Evolutionary conservation across 1,140 invertebrate genomes (phyloP), one percentile per base, ranked within the genome.

Genomic region (Dinoponera quadriceps): DNA sequence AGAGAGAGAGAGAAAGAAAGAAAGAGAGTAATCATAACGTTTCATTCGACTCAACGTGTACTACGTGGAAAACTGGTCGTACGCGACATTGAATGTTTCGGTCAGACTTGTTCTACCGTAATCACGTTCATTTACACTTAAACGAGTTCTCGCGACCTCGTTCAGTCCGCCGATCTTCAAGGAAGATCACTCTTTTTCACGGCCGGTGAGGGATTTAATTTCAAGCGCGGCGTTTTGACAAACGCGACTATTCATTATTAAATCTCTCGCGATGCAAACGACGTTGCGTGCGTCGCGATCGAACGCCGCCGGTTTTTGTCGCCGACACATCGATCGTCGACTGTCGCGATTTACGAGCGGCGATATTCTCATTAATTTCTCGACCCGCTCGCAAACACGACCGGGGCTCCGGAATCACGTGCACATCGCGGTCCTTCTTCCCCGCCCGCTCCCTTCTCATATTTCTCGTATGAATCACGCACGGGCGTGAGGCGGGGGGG

Each of bases 401-500:
- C 16, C 22, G 51, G 25, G 29, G 55, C 22, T 27, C 49, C 44
- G 65, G 48, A 55, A 57, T 69, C 75, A 69, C 65, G 22, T 27
- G n/a, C 27, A 27, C 66, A 55, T 60, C 55, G n/a, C n/a, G 29
- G 20, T 65, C 48, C 72, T 82, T 14, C 18, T 73, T 73, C 18
- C 66, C 44, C 71, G 44, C 29, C n/a, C 48, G 18, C 48, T n/a
- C 74, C 18, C 51, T 66, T 59, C 73, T 83, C 82, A 78, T 83
- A 83, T 83, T 83, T 83, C 82, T 78, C 44, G 33, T 55, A 83
- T 83, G 82, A 83, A 83, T 83, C 82, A 83, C 73, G 62, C 73
- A 77, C 62, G 38, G 25, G 14, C 62, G 65, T 44, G 54, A 82
- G 27, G 25, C 27, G 27, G 51, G 25, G 73, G 73, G 54, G 73